These are phyloP conservation scores for Chaetorhynchus papuensis DNA, from an alignment of 2,113 vertebrate genomes.

Conservation along the genomic window DNA sequence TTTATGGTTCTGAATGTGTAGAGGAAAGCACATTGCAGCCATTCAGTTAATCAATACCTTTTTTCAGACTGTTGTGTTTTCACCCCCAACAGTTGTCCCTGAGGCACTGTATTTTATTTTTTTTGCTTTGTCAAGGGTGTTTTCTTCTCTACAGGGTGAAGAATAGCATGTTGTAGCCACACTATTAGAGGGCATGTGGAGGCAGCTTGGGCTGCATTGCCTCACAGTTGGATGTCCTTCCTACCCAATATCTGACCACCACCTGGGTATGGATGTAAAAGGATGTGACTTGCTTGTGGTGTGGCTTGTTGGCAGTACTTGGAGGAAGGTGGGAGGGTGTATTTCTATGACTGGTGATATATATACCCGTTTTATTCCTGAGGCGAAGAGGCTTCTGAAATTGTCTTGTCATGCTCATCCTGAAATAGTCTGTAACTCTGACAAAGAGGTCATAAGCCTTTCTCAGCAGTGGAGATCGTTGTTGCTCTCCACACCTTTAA, in stretches of 20 bases:
- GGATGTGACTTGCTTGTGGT: background rate
- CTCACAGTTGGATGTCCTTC: rapidly evolving
- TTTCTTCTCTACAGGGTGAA: background rate
- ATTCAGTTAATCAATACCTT: background rate
- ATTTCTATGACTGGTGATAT: background rate
- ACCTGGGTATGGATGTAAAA: background rate
- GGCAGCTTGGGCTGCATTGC: background rate
- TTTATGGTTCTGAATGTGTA: background rate
- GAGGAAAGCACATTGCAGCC: background rate
- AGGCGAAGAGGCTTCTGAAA: background rate
- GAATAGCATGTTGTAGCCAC: background rate
- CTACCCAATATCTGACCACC: background rate
- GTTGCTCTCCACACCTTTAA: background rate
- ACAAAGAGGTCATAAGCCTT: background rate
- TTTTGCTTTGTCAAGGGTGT: background rate
- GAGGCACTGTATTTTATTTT: background rate
- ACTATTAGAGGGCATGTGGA: background rate
- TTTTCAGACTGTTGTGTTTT: background rate
- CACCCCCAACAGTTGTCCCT: background rate
- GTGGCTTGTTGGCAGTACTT: background rate
- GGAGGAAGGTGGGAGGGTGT: background rate
- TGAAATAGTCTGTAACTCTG: background rate
- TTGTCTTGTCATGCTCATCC: background rate
- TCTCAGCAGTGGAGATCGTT: background rate
- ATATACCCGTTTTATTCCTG: background rate